These are phyloP conservation scores for Micromys minutus DNA, from an alignment of 2,113 vertebrate species.

Conservation along the genomic window DNA sequence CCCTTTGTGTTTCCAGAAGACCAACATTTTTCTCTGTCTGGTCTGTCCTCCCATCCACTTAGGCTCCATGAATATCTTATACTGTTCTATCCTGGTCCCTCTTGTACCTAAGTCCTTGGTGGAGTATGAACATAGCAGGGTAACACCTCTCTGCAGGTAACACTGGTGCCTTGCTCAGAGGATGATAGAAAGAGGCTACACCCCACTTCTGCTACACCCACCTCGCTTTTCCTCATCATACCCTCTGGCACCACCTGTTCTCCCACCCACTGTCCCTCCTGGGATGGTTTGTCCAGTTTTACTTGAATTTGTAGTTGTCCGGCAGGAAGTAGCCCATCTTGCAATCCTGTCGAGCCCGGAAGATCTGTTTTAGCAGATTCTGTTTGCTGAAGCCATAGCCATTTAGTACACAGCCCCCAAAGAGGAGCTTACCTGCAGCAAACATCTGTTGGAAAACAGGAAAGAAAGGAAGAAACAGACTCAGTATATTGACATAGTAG, in stretches of 20 bases:
- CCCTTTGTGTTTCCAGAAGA: neutral
- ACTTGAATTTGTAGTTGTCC: slow-evolving; percentile 76
- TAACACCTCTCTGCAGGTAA: neutral
- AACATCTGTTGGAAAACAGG: slow-evolving; percentile 78
- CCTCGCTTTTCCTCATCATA: neutral
- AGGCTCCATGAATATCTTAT: no score
- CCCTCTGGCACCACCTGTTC: neutral
- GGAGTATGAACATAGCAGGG: neutral
- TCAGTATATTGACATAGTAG: neutral
- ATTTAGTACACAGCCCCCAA: slow-evolving; percentile 73
- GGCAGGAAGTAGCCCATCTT: slow-evolving; percentile 78
- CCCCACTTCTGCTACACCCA: no score
- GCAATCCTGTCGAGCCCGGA: slow-evolving; percentile 58
- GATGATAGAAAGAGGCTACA: neutral
- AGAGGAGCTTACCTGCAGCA: slow-evolving; percentile 64
- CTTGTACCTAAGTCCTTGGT: neutral
- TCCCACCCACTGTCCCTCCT: neutral
- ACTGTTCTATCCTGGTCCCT: neutral
- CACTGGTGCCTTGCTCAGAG: neutral
- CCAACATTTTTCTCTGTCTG: neutral
- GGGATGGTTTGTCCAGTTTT: neutral
- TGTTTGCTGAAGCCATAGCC: slow-evolving; percentile 72
- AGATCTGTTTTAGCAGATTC: slow-evolving; percentile 74
- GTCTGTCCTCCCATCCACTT: neutral
- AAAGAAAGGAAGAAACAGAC: slow-evolving; percentile 7